phyloP scores from a whole-genome alignment of 2,113 vertebrate species.

The Clarias macrocephalus region DNA sequence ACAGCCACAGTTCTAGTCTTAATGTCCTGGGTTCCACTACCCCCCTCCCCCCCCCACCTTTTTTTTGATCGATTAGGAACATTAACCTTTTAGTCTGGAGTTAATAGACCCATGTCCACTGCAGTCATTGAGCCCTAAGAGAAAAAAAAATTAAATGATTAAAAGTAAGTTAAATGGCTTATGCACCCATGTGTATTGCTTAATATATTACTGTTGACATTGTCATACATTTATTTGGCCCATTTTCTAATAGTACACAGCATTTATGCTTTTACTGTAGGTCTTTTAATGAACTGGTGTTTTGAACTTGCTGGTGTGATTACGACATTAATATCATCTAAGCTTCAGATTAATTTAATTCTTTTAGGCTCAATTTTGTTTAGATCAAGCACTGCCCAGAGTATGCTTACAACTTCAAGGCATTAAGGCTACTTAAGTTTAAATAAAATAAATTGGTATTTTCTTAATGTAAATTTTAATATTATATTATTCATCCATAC shows the following conservation, averaged over 20 bases:
- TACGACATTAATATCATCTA: background rate
- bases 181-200: background rate
- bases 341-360: background rate
- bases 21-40: background rate
- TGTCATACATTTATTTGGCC: background rate
- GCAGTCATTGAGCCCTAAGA: constrained; percentile 3
- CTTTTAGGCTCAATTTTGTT: background rate
- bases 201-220: background rate
- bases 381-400: background rate
- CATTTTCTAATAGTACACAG: background rate
- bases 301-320: background rate
- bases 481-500: background rate
- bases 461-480: background rate
- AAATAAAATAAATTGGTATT: background rate
- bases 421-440: background rate
- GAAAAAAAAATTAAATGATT: background rate
- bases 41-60: too few relatives aligned
- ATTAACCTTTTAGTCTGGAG: constrained; percentile 8
- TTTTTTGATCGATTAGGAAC: background rate
- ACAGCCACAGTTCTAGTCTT: background rate
- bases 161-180: constrained; percentile 11
- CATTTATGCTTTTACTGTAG: background rate
- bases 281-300: background rate
- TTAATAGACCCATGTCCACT: constrained; percentile 8
- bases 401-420: background rate